Evolutionary conservation across 2,797 vertebrate species (phyloP).

Genomic region (Uromys caudimaculatus): DNA sequence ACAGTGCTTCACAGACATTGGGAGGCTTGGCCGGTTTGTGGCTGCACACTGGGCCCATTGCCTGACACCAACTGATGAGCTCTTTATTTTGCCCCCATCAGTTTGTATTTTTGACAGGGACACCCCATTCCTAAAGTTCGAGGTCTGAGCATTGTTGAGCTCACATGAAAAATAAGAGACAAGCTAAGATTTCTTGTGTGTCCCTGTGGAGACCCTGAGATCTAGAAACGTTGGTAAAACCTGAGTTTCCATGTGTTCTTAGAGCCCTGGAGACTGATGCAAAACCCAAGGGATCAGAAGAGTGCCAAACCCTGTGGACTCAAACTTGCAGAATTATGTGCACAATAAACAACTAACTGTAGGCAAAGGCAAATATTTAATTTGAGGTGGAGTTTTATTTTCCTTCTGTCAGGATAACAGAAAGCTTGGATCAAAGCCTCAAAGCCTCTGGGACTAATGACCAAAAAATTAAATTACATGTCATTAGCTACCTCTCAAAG

Average conservation of each 20-base stretch:
- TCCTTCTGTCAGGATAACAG: conserved; percentile 84
- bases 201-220: neutral
- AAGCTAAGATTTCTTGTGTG: neutral
- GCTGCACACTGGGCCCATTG: neutral
- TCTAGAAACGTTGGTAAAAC: conserved; percentile 40
- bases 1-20: neutral
- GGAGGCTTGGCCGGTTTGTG: neutral
- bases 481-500: conserved; percentile 86
- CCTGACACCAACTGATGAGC: neutral
- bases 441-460: conserved; percentile 87
- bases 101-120: neutral
- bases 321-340: conserved; percentile 70
- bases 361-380: conserved; percentile 82
- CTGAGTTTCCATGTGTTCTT: neutral
- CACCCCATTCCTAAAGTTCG: neutral
- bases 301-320: conserved; percentile 24
- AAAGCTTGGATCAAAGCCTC: conserved; percentile 87
- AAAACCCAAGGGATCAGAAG: conserved; percentile 4
- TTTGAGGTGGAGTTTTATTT: conserved; percentile 84
- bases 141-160: neutral
- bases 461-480: conserved; percentile 86
- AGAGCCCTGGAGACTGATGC: neutral
- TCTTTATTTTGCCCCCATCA: neutral
- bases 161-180: neutral
- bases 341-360: conserved; percentile 73